Conservation (phyloP, 2,797 vertebrate species). For the Pterois miles region DNA sequence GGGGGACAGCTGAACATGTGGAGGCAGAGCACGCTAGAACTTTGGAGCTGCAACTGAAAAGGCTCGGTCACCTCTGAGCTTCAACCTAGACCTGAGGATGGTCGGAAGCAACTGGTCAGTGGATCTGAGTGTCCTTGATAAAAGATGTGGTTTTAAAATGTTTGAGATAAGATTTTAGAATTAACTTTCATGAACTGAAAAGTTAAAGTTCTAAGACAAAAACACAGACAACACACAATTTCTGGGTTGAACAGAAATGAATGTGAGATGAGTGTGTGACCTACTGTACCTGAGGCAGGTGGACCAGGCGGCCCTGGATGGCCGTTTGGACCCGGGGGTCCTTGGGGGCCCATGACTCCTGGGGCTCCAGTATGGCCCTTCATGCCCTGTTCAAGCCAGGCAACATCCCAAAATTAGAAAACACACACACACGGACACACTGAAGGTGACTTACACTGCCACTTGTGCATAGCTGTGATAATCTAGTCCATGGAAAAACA, state of each 20-base stretch:
- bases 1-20: too few relatives aligned
- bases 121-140: too few relatives aligned
- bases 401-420: conserved; percentile 11
- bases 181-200: too few relatives aligned
- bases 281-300: conserved; percentile 84
- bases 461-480: conserved; percentile 21
- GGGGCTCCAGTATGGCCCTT: conserved; percentile 87
- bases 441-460: conserved; percentile 22
- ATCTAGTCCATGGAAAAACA: neutral
- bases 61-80: too few relatives aligned
- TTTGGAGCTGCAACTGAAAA: too few relatives aligned
- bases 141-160: too few relatives aligned
- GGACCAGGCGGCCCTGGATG: conserved; percentile 90
- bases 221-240: too few relatives aligned
- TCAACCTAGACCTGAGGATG: too few relatives aligned
- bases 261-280: neutral
- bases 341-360: conserved; percentile 88
- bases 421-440: neutral
- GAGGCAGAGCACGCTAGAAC: too few relatives aligned
- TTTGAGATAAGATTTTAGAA: too few relatives aligned
- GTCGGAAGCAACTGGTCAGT: too few relatives aligned
- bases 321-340: conserved; percentile 87
- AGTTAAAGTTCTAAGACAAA: too few relatives aligned
- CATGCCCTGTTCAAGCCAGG: conserved; percentile 81
- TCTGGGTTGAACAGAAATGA: neutral